These are phyloP conservation scores for Clarias macrocephalus DNA, from an alignment of 2,113 vertebrate genomes.

Conservation along the genomic window DNA sequence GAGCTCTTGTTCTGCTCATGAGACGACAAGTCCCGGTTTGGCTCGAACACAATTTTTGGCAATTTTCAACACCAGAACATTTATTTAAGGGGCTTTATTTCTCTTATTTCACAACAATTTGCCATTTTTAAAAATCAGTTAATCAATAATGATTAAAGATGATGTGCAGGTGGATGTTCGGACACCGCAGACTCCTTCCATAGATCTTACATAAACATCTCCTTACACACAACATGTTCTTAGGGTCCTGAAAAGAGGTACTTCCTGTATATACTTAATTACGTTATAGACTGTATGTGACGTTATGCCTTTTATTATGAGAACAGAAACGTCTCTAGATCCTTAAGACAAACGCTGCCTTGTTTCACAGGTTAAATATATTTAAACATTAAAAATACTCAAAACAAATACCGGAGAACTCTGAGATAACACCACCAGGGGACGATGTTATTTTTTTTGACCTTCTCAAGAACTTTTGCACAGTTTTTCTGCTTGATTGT, in stretches of 20 bases:
- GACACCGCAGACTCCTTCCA: background rate
- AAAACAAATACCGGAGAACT: too few relatives aligned
- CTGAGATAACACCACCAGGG: background rate
- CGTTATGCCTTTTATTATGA: background rate
- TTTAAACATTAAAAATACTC: too few relatives aligned
- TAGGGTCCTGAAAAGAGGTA: too few relatives aligned
- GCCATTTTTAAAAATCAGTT: too few relatives aligned
- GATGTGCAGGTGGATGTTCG: background rate
- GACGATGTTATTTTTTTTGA: background rate
- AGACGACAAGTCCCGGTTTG: too few relatives aligned
- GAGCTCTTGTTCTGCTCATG: too few relatives aligned
- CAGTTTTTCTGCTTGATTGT: background rate
- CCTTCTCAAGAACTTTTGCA: background rate
- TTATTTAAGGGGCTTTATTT: background rate
- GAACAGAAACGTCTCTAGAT: background rate
- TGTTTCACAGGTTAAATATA: background rate
- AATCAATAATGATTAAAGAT: too few relatives aligned
- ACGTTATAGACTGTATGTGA: too few relatives aligned
- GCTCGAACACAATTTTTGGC: too few relatives aligned
- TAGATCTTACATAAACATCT: background rate
- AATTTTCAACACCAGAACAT: too few relatives aligned
- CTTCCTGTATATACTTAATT: too few relatives aligned
- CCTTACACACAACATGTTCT: background rate
- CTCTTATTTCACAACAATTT: background rate
- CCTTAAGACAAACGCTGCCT: background rate